Base-by-base conservation (phyloP, 2,797 vertebrate genomes). In the Propithecus deckenii region DNA sequence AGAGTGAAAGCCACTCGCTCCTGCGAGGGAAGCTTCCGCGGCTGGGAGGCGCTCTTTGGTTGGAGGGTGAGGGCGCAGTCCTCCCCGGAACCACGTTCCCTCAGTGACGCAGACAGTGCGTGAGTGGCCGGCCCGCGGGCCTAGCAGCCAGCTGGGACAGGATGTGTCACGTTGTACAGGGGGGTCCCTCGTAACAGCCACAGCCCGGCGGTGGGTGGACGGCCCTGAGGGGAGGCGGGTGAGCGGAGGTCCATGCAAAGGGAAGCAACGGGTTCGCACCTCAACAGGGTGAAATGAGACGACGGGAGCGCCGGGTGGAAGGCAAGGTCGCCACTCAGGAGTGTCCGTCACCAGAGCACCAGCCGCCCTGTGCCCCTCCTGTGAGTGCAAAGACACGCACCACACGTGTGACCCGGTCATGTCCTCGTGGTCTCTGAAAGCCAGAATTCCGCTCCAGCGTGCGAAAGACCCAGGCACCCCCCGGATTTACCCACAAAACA, bases 251-350 rank as follows among this genome's bases (percentile, higher is more conserved):
- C 52, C 18, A 2, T 6, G 20, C 18, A 22, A 25, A 28, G 38
- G 20, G 61, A 55, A 48, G 87, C 43, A 17, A 38, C 2, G 0
- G n/a, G 35, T 22, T 1, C 14, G 38, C 46, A 46, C 78, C 80
- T 10, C 25, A 38, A n/a, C 6, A 65, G 91, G 32, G 38, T 20
- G 15, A 93, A 91, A 2, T 2, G 43, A 46, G 59, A 92, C 65
- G 0, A 1, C 0, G 0, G 72, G 41, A n/a, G 6, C 10, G 1
- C 1, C 3, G 48, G 11, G 30, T 2, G 3, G 32, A 20, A 14
- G 65, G 63, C 79, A 14, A 18, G 48, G 30, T 1, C 0, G 2
- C 61, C 35, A 15, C 69, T 84, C 22, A 3, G 41, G 32, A 8
- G 23, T 20, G 59, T 35, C 57, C 30, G 22, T 65, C 6, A 5